A percentile compares a stretch with the other conserved stretches of the same genome.
Evolutionary conservation across 2,888 invertebrate genomes (phyloP).

Genomic region (Macaria liturata): DNA sequence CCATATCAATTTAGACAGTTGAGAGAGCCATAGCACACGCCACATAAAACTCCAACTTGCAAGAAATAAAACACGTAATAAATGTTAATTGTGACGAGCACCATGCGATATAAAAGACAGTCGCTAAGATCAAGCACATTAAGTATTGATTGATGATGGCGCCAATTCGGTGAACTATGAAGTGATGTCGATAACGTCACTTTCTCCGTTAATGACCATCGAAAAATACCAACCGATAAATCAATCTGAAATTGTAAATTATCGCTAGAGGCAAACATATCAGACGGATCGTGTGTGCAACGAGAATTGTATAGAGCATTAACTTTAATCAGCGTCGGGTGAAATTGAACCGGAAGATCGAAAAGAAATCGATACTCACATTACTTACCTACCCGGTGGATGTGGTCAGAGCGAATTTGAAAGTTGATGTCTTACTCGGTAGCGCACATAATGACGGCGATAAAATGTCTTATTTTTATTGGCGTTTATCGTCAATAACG

Average conservation of each 20-base stretch:
- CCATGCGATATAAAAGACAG: constrained; percentile 19
- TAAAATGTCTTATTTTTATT: constrained; percentile 45
- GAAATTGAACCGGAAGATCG: constrained; percentile 71
- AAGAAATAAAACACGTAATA: constrained; percentile 16
- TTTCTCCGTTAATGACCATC: constrained; percentile 62
- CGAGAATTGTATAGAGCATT: constrained; percentile 48
- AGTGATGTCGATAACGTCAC: constrained; percentile 48
- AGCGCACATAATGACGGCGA: constrained; percentile 38
- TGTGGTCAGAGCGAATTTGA: constrained; percentile 57
- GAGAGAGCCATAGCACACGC: constrained; percentile 22
- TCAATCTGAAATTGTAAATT: constrained; percentile 58
- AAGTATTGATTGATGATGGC: constrained; percentile 53
- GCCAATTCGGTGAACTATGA: constrained; percentile 60
- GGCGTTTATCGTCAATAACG: constrained; percentile 27
- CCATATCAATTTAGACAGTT: constrained; percentile 26
- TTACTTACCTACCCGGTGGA: constrained; percentile 36
- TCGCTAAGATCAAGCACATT: constrained; percentile 26
- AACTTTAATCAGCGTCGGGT: constrained; percentile 53
- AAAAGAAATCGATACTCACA: constrained; percentile 62
- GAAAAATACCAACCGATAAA: constrained; percentile 59
- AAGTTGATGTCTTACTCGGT: constrained; percentile 48
- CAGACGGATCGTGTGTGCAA: constrained; percentile 34
- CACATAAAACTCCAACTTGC: constrained; percentile 18
- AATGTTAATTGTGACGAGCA: constrained; percentile 18
- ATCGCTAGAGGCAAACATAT: constrained; percentile 48